Base-by-base conservation (phyloP, 2,113 vertebrate genomes). In the Lutjanus erythropterus region DNA sequence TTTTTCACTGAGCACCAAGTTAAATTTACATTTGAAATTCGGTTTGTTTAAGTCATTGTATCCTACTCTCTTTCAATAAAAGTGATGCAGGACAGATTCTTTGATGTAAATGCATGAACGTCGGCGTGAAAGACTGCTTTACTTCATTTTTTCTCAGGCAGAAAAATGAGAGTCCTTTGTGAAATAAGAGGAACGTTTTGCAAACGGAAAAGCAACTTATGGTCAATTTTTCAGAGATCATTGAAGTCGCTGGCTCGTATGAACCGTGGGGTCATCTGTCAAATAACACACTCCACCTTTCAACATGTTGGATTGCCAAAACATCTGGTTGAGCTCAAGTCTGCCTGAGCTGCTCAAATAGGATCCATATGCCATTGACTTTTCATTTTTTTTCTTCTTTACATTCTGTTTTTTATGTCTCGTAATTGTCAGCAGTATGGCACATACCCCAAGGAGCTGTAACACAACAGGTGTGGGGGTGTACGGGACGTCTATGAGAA, bases 381-480 rank as follows among this genome's bases (percentile, higher is more conserved):
- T 61, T 50, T n/a, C n/a, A n/a, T n/a, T n/a, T n/a, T n/a, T n/a
- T n/a, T n/a, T n/a, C n/a, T n/a, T 18, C 52, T 42, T 41, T 60
- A 15, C 29, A 16, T 33, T 35, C 19, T 55, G n/a, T 47, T 25
- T 56, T 76, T 64, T 31, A 35, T 31, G 25, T 35, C 61, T 21
- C 41, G 31, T 60, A 15, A 31, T 44, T 31, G 69, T 78, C 65
- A 27, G 65, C 52, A 56, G 8, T 50, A 10, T 29, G 52, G 71
- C 56, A 29, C 23, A 37, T 65, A 39, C 75, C 78, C 78, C 35
- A 21, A 61, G 75, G 71, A 76, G 41, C 55, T 42, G 16, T 33
- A 72, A 29, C 5, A 29, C 77, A 84, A 81, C 88, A 84, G 83
- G 77, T 89, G 82, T 67, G 50, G 37, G 50, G 10, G 42, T 42